A percentile compares a stretch with the other conserved stretches of the same genome.
phyloP scores from a whole-genome alignment of 2,113 vertebrate species.

The Rana temporaria region DNA sequence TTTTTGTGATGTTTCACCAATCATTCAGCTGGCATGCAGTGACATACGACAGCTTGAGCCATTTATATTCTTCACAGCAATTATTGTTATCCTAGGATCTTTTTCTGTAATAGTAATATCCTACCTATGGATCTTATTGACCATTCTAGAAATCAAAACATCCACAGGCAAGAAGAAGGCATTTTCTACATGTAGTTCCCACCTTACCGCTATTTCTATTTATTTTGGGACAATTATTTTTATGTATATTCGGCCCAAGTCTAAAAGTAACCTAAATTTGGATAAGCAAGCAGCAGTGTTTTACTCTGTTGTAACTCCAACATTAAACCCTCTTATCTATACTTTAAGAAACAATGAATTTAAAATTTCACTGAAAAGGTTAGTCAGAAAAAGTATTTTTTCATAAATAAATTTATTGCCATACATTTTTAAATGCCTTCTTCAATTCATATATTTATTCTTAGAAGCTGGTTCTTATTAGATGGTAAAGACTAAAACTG shows the following conservation, averaged over 20 bases:
- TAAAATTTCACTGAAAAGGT: conserved; percentile 64
- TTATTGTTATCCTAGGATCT: conserved; percentile 57
- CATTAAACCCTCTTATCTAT: conserved; percentile 68
- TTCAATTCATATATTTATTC: not conserved
- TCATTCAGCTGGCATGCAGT: conserved; percentile 58
- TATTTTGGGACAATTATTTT: conserved; percentile 65
- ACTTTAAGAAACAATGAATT: conserved; percentile 62
- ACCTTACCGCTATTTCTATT: conserved; percentile 63
- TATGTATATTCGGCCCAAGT: conserved; percentile 55
- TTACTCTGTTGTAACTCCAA: conserved; percentile 63
- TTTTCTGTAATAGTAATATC: conserved; percentile 64
- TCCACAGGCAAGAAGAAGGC: conserved; percentile 54
- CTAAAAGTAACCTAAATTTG: not conserved
- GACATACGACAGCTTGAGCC: conserved; percentile 33
- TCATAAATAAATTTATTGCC: too few species aligned
- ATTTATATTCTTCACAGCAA: conserved; percentile 55
- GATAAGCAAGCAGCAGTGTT: conserved; percentile 66
- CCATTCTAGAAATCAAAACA: conserved; percentile 48
- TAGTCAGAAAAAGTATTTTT: conserved; percentile 7
- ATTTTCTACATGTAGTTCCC: conserved; percentile 67
- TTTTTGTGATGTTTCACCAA: conserved; percentile 65
- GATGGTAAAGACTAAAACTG: not conserved
- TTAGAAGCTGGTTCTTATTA: not conserved
- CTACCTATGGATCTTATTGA: conserved; percentile 59
- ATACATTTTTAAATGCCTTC: not conserved